Percentiles rank a stretch among this genome's conserved stretches.
These are phyloP conservation scores for Columbina picui DNA, from an alignment of 2,113 vertebrate genomes.

Conservation along the genomic window DNA sequence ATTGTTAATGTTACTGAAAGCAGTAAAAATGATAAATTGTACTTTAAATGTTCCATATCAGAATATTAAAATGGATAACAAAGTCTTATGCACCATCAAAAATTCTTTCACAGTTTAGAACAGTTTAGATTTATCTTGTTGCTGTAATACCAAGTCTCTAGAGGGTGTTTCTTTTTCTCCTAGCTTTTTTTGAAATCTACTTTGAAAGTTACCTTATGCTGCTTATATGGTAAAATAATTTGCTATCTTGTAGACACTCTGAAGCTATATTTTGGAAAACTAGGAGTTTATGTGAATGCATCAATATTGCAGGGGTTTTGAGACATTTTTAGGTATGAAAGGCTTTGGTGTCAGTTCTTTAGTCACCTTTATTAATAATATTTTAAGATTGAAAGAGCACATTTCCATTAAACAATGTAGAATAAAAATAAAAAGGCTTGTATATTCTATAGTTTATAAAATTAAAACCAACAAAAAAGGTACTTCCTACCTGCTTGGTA, in stretches of 20 bases:
- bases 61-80: neutral
- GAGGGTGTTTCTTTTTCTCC: neutral
- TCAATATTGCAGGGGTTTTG: neutral
- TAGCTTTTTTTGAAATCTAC: neutral
- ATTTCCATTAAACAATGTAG: neutral
- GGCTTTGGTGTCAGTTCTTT: neutral
- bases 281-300: neutral
- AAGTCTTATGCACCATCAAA: neutral
- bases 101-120: neutral
- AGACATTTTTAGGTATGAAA: neutral
- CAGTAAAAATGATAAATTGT: neutral
- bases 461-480: neutral
- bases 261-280: neutral
- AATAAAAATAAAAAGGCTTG: neutral
- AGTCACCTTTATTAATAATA: neutral
- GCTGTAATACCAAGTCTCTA: neutral
- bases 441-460: neutral
- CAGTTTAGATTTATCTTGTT: fast-evolving
- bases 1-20: neutral
- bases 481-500: neutral
- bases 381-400: neutral
- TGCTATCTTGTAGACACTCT: neutral
- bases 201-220: neutral
- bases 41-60: neutral
- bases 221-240: neutral